A percentile compares a stretch with the other conserved stretches of the same genome.
Conservation (phyloP, 2,113 vertebrate species). For the Channa maculata region DNA sequence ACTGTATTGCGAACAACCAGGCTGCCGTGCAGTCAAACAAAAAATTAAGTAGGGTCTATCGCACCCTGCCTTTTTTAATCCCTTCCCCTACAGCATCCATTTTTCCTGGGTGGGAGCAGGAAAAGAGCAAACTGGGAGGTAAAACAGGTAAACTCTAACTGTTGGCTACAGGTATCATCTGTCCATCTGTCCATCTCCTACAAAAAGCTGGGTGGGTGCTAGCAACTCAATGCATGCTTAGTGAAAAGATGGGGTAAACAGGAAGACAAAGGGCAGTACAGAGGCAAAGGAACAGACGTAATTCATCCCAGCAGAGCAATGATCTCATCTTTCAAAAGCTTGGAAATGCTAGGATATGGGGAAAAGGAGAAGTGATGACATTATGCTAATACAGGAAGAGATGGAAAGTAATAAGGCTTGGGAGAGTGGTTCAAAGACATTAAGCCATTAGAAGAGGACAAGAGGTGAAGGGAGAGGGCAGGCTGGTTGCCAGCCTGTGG, state of each 20-base stretch:
- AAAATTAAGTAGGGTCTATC: conserved; percentile 52
- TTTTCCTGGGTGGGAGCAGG: conserved; percentile 41
- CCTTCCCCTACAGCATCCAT: conserved; percentile 4
- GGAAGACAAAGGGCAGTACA: background rate
- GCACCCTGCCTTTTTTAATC: conserved; percentile 20
- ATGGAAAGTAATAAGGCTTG: background rate
- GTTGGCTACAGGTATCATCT: background rate
- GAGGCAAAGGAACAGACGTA: background rate
- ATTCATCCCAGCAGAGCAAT: background rate
- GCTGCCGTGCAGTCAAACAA: conserved; percentile 55
- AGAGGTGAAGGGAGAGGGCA: background rate
- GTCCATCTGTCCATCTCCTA: background rate
- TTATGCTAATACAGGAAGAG: conserved; percentile 7
- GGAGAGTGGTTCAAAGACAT: too few species aligned
- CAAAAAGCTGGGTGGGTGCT: too few species aligned
- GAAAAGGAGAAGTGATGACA: background rate
- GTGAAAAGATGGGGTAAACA: background rate
- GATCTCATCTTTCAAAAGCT: background rate
- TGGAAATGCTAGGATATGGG: background rate
- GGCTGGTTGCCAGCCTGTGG: conserved; percentile 5
- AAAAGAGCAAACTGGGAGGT: conserved; percentile 41
- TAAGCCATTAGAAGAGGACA: background rate
- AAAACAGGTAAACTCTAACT: conserved; percentile 11
- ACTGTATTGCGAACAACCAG: background rate
- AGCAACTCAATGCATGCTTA: too few species aligned